Evolutionary conservation across 2,888 invertebrate genomes (phyloP), one percentile per base, ranked within the genome.

Genomic region (Cheilosia vernalis): DNA sequence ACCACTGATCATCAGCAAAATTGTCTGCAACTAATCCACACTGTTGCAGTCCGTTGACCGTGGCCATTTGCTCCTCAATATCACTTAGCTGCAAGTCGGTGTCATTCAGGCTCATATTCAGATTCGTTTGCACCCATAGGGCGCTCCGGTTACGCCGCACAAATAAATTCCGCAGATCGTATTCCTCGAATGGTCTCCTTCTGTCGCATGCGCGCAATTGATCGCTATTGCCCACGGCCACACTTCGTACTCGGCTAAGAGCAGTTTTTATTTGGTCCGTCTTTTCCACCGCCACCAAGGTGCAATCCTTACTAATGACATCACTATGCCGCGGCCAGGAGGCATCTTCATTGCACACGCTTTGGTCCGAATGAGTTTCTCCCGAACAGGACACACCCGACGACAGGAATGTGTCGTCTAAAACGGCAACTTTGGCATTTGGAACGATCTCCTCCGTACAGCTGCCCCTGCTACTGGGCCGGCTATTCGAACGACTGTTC

Each of bases 41-140:
- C 51, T 86, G 86, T 78, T 82, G 81, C 67, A 82, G 67, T 64
- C 86, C 69, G 78, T 86, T 86, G 53, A 66, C 89, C 87, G 88
- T 89, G 76, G 91, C 90, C 88, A 91, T 88, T 89, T 91, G 91
- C 88, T 92, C 92, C 87, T 92, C 91, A 87, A 92, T 91, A 89
- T 92, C 92, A 88, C 91, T 92, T 83, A 92, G 87, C 74, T 85
- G 85, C 51, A 85, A 44, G 27, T 85, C 85, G 42, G 55, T 51
- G 51, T 85, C 85, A 51, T 70, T 81, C 55, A 72, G 61, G 42
- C 83, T 78, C 53, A 87, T 70, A 66, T 77, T 86, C 27, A 87
- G 87, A 70, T 87, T 79, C 58, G 78, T 84, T 66, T 90, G 89
- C 73, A 91, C 89, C 90, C 92, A 92, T 40, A 92, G 88, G 3